phyloP scores from a whole-genome alignment of 2,797 vertebrate genomes.

The Arvicola amphibius region DNA sequence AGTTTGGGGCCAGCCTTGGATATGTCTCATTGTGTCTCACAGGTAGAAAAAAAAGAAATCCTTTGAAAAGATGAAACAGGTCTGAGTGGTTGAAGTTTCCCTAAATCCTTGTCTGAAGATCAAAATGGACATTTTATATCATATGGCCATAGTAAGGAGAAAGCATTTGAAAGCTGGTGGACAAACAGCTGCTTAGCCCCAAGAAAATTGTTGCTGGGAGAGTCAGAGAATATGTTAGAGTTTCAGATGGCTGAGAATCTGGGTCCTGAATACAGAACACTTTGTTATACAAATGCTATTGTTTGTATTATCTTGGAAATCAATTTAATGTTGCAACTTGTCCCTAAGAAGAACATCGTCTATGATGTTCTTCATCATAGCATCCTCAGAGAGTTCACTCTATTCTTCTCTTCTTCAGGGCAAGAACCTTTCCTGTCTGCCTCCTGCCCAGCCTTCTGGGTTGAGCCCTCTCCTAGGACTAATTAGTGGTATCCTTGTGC shows the following conservation, averaged over 20 bases:
- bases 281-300: conserved; percentile 5
- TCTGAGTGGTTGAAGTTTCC: not conserved
- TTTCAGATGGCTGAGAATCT: conserved; percentile 15
- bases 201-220: not conserved
- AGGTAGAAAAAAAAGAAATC: not conserved
- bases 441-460: not conserved
- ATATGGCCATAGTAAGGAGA: not conserved
- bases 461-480: not conserved
- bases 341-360: not conserved
- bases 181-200: not conserved
- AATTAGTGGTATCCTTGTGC: not conserved
- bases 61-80: not conserved
- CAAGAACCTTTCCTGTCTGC: not conserved
- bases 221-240: not conserved
- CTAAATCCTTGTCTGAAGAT: not conserved
- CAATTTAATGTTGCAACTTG: not conserved
- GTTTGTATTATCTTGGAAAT: conserved; percentile 16
- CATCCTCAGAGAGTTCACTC: not conserved
- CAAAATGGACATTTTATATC: not conserved
- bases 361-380: too few relatives aligned
- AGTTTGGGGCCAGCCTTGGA: not conserved
- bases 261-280: not conserved
- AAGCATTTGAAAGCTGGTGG: not conserved
- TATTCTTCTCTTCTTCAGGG: not conserved
- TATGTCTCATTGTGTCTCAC: not conserved